Evolutionary conservation across 1,140 invertebrate species (phyloP).

Genomic region (Drosophila kepulauana): DNA sequence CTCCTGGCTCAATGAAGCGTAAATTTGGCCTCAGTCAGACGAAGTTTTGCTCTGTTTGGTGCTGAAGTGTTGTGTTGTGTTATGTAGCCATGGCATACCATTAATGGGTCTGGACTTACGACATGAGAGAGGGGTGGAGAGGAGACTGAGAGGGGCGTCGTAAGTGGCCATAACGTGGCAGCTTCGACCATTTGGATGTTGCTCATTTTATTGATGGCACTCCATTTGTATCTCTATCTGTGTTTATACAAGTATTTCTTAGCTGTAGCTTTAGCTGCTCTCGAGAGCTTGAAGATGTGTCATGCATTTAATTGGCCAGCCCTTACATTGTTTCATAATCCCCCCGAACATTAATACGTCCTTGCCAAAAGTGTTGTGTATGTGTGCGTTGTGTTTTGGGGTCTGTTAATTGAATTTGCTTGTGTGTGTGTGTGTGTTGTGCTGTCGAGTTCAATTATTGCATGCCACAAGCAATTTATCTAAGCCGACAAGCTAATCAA

Average conservation of each 20-base stretch:
- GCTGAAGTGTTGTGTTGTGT: constrained; percentile 11
- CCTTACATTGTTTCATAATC: constrained; percentile 56
- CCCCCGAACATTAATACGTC: constrained; percentile 53
- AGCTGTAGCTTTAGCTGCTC: constrained; percentile 6
- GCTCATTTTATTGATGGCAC: constrained; percentile 59
- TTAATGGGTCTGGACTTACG: constrained; percentile 66
- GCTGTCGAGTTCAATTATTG: constrained; percentile 43
- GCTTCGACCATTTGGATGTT: constrained; percentile 25
- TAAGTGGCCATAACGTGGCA: constrained; percentile 57
- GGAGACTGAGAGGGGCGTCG: constrained; percentile 29
- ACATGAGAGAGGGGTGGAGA: constrained; percentile 49
- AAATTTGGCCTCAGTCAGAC: constrained; percentile 62
- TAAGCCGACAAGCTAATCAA: constrained; percentile 72
- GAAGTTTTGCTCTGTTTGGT: constrained; percentile 45
- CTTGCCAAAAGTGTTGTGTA: too few relatives aligned
- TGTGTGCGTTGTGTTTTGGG: constrained; percentile 9
- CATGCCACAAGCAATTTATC: constrained; percentile 64
- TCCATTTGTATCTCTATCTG: constrained; percentile 47
- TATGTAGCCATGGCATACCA: constrained; percentile 15
- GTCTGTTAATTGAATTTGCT: constrained; percentile 57
- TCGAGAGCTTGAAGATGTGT: constrained; percentile 41
- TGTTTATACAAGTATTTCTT: constrained; percentile 24
- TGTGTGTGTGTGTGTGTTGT: not conserved
- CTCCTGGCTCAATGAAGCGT: constrained; percentile 81
- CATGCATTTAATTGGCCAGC: constrained; percentile 53